These are phyloP conservation scores for Psilopsiagon aurifrons DNA, from an alignment of 2,113 vertebrate species.

Conservation along the genomic window DNA sequence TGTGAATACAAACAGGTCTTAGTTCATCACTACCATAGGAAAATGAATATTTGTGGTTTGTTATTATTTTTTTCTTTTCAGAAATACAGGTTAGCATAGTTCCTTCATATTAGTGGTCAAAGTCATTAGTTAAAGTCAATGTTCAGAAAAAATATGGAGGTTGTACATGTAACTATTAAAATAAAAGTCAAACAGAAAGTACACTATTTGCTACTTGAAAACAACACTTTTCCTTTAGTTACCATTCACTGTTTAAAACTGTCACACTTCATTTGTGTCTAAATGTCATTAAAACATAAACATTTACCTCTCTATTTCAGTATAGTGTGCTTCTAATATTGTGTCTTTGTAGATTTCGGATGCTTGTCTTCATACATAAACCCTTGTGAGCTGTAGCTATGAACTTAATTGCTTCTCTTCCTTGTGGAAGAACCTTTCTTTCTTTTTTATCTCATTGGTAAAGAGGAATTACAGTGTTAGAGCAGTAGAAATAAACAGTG, in stretches of 20 bases:
- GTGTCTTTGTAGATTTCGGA: not conserved
- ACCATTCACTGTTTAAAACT: not conserved
- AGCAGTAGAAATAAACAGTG: not conserved
- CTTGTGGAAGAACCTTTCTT: not conserved
- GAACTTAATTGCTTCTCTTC: not conserved
- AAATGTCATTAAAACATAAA: not conserved
- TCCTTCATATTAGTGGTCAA: not conserved
- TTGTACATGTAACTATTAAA: not conserved
- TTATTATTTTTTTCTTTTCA: not conserved
- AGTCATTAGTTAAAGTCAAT: not conserved
- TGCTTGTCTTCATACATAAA: not conserved
- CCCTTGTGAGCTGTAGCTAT: not conserved
- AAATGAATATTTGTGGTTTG: not conserved
- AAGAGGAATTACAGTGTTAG: not conserved
- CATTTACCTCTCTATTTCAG: not conserved
- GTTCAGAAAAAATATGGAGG: not conserved
- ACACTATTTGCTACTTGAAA: not conserved
- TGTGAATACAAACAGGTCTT: not conserved
- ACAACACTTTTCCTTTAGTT: not conserved
- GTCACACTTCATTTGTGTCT: not conserved
- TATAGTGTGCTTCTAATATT: not conserved
- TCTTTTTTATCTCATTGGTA: not conserved
- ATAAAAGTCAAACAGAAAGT: not conserved
- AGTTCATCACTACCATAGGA: not conserved
- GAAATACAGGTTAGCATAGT: not conserved